phyloP scores from a whole-genome alignment of 2,888 invertebrate genomes.

The Lottia scabra region DNA sequence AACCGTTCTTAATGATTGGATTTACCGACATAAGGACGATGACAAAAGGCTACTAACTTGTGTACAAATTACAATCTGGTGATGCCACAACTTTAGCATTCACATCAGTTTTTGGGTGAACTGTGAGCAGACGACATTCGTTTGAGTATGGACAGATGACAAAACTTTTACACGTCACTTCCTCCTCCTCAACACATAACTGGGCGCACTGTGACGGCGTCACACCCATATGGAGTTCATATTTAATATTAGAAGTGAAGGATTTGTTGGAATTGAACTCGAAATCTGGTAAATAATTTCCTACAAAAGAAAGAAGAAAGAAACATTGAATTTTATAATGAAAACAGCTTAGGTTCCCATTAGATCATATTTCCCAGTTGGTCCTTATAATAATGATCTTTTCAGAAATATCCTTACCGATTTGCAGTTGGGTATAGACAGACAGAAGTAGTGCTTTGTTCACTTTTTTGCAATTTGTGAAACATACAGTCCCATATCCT shows the following conservation, averaged over 20 bases:
- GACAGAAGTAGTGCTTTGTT: too few species aligned
- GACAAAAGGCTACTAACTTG: background rate
- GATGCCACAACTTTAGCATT: background rate
- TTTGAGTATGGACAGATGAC: background rate
- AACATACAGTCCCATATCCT: too few species aligned
- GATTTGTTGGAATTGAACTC: background rate
- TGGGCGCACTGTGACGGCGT: background rate
- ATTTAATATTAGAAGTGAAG: background rate
- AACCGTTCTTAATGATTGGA: too few species aligned
- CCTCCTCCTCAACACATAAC: background rate
- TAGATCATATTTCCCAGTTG: too few species aligned
- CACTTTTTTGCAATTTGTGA: too few species aligned
- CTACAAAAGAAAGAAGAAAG: background rate
- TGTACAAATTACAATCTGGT: background rate
- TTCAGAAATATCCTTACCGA: too few species aligned
- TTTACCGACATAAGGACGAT: background rate
- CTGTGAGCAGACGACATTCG: background rate
- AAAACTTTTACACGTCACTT: slow-evolving; percentile 7
- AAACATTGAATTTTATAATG: too few species aligned
- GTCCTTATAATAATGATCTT: too few species aligned
- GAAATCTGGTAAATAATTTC: background rate
- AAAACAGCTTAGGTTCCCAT: too few species aligned
- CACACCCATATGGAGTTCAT: background rate
- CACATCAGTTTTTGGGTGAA: background rate
- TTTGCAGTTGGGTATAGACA: too few species aligned